Evolutionary conservation across 2,797 vertebrate genomes (phyloP), one percentile per base, ranked within the genome.

Genomic region (Argentina silus): DNA sequence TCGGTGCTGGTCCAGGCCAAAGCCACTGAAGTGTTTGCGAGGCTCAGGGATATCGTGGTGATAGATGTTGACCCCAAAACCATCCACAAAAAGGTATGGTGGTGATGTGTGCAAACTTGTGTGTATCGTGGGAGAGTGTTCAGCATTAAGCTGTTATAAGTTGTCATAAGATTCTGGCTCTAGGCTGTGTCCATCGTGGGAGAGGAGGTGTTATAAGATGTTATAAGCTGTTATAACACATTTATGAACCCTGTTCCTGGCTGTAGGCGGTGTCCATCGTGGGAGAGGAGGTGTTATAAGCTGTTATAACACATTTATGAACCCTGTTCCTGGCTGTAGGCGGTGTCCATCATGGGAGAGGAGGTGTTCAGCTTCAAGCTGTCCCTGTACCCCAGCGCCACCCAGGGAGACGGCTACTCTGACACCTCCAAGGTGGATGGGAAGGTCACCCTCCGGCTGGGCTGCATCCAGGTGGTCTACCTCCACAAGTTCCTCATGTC

Each of bases 361-460:
- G 98, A 99, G 90, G 96, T 99, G 81, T 99, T 99, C 87, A 97
- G 93, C 88, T 97, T 99, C 82, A 94, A 93, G 70, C 83, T 99
- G 81, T 91, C 84, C 12, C 80, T 98, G 80, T 97, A 95, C 82
- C 93, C 96, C 0, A 90, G 92, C 23, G 95, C 95, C 47, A 98
- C 96, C 0, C 93, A 96, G 69, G 96, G 95, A 0, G 93, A 94
- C 1, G 92, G 91, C 11, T 99, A 99, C 85, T 75, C 83, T 0
- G 94, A 98, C 87, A 95, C 92, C 85, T 94, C 96, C 0, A 95
- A 94, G 82, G 96, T 97, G 67, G 98, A 99, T 75, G 95, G 96
- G 47, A 92, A 93, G 9, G 74, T 98, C 0, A 95, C 92, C 1
- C 73, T 99, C 81, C 94, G 88, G 47, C 93, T 98, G 56, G 97